Percentiles rank a stretch among this genome's conserved stretches.
phyloP scores from a whole-genome alignment of 2,113 vertebrate species.

The Glareola pratincola region DNA sequence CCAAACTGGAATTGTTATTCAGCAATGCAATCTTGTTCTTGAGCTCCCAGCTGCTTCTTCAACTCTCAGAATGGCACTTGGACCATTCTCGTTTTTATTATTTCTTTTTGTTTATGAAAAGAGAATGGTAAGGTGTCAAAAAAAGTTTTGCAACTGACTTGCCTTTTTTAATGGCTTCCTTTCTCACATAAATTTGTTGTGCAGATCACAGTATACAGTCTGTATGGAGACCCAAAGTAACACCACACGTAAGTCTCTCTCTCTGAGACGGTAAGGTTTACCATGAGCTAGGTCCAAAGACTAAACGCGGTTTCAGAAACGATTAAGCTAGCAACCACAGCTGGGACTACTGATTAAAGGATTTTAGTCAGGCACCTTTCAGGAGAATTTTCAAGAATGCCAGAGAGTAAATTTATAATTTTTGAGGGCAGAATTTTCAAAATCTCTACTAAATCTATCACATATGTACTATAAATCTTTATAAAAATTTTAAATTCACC shows the following conservation, averaged over 20 bases:
- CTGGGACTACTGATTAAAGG: background rate
- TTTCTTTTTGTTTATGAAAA: background rate
- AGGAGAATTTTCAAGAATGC: background rate
- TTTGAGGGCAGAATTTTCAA: background rate
- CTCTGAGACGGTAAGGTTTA: background rate
- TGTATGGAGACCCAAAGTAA: background rate
- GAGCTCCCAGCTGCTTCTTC: background rate
- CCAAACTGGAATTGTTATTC: background rate
- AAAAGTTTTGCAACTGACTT: background rate
- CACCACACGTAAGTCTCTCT: background rate
- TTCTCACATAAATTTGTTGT: background rate
- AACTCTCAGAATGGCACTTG: background rate
- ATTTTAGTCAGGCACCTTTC: background rate
- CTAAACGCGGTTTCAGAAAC: background rate
- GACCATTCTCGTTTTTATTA: background rate
- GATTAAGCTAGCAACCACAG: background rate
- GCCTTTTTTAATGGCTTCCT: background rate
- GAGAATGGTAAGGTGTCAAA: accelerated
- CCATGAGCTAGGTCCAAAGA: background rate
- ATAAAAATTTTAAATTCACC: background rate
- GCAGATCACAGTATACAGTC: background rate
- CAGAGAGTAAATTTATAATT: background rate
- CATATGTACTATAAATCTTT: background rate
- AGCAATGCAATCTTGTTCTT: background rate
- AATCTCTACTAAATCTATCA: background rate